Conservation (phyloP, 2,797 vertebrate species). For the Brachyalestes nurse region DNA sequence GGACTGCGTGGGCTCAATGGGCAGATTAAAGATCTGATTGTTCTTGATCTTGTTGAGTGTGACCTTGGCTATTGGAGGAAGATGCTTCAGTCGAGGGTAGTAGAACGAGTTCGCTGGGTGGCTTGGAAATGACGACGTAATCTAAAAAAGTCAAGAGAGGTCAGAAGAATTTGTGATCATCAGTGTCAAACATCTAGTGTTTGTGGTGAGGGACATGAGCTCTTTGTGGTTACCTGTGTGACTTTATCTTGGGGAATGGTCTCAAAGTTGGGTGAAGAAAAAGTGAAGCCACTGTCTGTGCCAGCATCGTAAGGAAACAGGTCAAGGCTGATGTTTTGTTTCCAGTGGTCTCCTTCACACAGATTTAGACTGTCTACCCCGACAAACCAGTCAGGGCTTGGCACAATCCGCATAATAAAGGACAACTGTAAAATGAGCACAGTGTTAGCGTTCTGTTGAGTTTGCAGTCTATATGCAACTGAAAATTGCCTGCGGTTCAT, state of each 20-base stretch:
- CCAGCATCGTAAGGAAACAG: constrained; percentile 93
- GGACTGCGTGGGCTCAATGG: constrained; percentile 76
- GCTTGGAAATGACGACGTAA: constrained; percentile 91
- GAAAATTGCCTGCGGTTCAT: constrained; percentile 3
- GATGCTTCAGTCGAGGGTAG: constrained; percentile 91
- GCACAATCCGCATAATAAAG: constrained; percentile 89
- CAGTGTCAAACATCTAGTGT: background rate
- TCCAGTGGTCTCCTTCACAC: constrained; percentile 88
- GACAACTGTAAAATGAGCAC: constrained; percentile 81
- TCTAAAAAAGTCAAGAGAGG: constrained; percentile 73
- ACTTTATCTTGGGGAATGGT: constrained; percentile 95
- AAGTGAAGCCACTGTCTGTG: constrained; percentile 97
- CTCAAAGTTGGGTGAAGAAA: constrained; percentile 96
- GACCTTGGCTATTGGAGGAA: constrained; percentile 92
- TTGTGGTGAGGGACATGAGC: background rate
- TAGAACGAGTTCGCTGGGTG: constrained; percentile 98
- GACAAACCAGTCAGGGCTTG: constrained; percentile 98
- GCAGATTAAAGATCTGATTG: constrained; percentile 81
- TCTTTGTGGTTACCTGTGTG: constrained; percentile 78
- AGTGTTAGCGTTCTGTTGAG: background rate
- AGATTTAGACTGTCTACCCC: constrained; percentile 89
- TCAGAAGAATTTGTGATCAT: background rate
- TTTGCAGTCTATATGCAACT: background rate
- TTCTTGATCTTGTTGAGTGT: constrained; percentile 85
- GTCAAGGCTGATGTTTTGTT: constrained; percentile 83